Conservation (phyloP, 2,113 vertebrate genomes). For the Oncorhynchus keta region DNA sequence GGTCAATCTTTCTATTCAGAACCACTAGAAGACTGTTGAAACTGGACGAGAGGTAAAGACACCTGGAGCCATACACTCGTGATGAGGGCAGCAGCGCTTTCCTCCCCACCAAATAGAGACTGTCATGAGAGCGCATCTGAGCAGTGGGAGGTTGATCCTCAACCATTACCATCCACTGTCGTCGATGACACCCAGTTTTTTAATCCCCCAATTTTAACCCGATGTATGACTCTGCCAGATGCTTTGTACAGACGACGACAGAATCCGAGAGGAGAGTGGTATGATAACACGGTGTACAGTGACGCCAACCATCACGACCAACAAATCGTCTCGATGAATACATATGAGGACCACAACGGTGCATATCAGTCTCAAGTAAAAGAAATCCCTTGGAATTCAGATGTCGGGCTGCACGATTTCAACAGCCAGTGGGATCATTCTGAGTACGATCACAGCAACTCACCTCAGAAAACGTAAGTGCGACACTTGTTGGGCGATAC, state of each 20-base stretch:
- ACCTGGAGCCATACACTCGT: neutral
- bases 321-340: conserved; percentile 5
- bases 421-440: conserved; percentile 17
- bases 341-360: conserved; percentile 1
- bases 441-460: conserved; percentile 18
- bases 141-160: neutral
- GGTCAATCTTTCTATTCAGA: too few relatives aligned
- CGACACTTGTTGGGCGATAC: neutral
- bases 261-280: neutral
- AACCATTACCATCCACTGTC: neutral
- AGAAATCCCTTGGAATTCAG: neutral
- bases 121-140: neutral
- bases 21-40: neutral
- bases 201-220: conserved; percentile 7
- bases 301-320: neutral
- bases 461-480: conserved; percentile 27
- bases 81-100: neutral
- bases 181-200: neutral
- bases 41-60: neutral
- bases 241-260: conserved; percentile 21
- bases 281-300: conserved; percentile 2
- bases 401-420: conserved; percentile 14
- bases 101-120: neutral
- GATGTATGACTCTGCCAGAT: conserved; percentile 27
- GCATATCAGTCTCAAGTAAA: conserved; percentile 14